Evolutionary conservation across 2,797 vertebrate genomes (phyloP).

Genomic region (Coilia nasus): DNA sequence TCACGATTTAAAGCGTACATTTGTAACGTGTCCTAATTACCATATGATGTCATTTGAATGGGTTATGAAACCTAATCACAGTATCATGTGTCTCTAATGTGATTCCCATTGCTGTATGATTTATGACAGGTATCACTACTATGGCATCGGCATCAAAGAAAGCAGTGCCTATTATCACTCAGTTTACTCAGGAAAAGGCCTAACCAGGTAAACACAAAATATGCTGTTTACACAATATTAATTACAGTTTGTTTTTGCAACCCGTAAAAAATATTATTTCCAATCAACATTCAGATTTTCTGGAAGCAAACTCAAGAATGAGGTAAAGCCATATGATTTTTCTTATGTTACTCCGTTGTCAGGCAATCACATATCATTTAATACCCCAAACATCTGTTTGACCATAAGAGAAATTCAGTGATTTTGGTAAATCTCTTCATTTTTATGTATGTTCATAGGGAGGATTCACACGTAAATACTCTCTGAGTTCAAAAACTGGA

Average conservation of each 20-base stretch:
- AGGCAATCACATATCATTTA: not conserved
- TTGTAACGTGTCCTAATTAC: not conserved
- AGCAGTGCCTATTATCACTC: slow-evolving; percentile 98
- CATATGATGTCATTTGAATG: not conserved
- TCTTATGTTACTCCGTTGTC: not conserved
- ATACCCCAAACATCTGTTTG: not conserved
- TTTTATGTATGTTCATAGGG: slow-evolving; percentile 74
- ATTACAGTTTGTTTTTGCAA: slow-evolving; percentile 39
- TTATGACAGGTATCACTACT: slow-evolving; percentile 90
- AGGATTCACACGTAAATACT: slow-evolving; percentile 97
- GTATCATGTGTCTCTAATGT: not conserved
- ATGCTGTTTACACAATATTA: not conserved
- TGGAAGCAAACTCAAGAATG: slow-evolving; percentile 96
- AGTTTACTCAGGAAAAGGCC: slow-evolving; percentile 96
- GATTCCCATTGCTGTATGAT: not conserved
- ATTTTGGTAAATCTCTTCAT: not conserved
- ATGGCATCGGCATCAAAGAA: slow-evolving; percentile 98
- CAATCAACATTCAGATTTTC: slow-evolving; percentile 83
- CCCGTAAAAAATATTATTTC: not conserved
- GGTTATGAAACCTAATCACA: not conserved
- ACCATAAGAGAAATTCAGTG: too few species aligned
- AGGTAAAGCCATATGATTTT: slow-evolving; percentile 74
- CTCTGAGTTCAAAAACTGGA: slow-evolving; percentile 96
- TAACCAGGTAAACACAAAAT: slow-evolving; percentile 85
- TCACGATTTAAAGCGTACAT: not conserved